Base-by-base conservation (phyloP, 2,888 invertebrate genomes). In the Troides oblongomaculatus region DNA sequence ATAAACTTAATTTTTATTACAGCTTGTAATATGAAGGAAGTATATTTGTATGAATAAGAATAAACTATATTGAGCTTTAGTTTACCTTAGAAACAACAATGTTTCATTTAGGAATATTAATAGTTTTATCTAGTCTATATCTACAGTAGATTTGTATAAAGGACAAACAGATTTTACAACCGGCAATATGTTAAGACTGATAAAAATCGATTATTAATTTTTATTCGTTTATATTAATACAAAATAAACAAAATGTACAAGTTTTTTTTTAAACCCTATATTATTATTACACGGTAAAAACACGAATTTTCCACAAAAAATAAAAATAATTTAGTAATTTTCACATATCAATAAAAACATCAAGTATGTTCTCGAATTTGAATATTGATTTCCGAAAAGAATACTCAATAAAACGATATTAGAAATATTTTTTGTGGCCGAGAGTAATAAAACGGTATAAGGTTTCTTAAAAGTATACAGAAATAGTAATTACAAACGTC, bases 141-240 rank as follows among this genome's bases (percentile, higher is more conserved):
- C 50, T 64, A 57, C 50, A 64, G 30, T 58, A 67, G 50, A 56
- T 58, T 23, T 59, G 63, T 62, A 56, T 69, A 72, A 72, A 72
- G 62, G 59, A 1, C 25, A 64, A 36, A 62, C n/a, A 60, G 36
- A 70, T 69, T 62, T 62, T 57, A 69, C 74, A 61, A 69, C 67
- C 46, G 72, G 23, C 70, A 71, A 73, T 72, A 71, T 72, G 60
- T 70, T 68, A 72, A 77, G 76, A 77, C 75, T 76, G 75, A 78
- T 71, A 64, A 60, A 69, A 65, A 23, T 36, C 21, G 50, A n/a
- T 72, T 71, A 73, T 75, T 72, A 71, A 30, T 62, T 63, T 66
- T 66, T 60, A 66, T 58, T 68, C 46, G 61, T 23, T 50, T 60
- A 46, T 59, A 56, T 46, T 58, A 62, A 62, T 39, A 12, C 17